Conservation (phyloP, 2,797 vertebrate genomes). For the Chelon auratus region DNA sequence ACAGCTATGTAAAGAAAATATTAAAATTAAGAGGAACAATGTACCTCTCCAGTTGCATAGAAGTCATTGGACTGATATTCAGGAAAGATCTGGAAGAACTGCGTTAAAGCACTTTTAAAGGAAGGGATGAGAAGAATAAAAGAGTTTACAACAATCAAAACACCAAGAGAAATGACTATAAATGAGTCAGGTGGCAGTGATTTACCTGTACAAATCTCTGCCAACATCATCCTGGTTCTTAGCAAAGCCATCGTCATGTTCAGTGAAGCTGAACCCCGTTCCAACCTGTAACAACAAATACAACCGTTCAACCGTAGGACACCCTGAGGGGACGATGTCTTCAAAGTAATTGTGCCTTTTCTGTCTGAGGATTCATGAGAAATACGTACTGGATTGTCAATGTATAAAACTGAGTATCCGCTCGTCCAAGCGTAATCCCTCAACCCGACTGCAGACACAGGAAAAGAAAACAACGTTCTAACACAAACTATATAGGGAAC, state of each 20-base stretch:
- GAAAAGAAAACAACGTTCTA: not conserved
- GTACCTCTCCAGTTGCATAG: slow-evolving; percentile 89
- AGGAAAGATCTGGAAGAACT: slow-evolving; percentile 90
- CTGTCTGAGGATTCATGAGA: not conserved
- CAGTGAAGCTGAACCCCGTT: slow-evolving; percentile 89
- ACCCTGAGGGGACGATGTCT: not conserved
- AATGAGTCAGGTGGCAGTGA: not conserved
- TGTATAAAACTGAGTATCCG: slow-evolving; percentile 88
- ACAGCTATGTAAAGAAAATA: not conserved
- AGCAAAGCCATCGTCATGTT: slow-evolving; percentile 78
- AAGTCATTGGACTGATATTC: slow-evolving; percentile 90
- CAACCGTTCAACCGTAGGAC: slow-evolving; percentile 6
- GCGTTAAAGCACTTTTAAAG: slow-evolving; percentile 81
- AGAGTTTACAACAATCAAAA: not conserved
- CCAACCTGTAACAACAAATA: slow-evolving; percentile 78
- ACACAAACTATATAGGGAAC: not conserved
- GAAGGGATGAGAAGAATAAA: slow-evolving; percentile 19
- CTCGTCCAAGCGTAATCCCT: slow-evolving; percentile 86
- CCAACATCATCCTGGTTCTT: slow-evolving; percentile 86
- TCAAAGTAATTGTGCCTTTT: not conserved
- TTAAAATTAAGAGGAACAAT: not conserved
- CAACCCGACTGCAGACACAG: slow-evolving; percentile 75
- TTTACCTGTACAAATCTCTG: slow-evolving; percentile 85
- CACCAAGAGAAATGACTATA: fast-evolving
- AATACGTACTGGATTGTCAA: slow-evolving; percentile 85